These are phyloP conservation scores for Tachina fera DNA, from an alignment of 2,888 invertebrate species.

Conservation along the genomic window DNA sequence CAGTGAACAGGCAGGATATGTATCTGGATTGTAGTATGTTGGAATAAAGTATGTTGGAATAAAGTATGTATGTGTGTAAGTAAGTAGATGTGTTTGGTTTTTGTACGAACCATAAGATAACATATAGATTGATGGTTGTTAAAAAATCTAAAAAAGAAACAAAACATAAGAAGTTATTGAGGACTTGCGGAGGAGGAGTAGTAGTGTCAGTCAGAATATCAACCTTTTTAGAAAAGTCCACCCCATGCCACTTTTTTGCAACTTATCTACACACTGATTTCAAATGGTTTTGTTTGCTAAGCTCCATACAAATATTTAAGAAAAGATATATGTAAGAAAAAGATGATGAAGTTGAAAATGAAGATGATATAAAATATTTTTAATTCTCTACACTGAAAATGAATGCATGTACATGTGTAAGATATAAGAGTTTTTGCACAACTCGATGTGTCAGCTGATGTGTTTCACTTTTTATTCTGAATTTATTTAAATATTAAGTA, in stretches of 20 bases:
- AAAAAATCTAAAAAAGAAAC: constrained; percentile 40
- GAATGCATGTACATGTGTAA: constrained; percentile 75
- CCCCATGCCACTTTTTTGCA: constrained; percentile 64
- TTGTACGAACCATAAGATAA: constrained; percentile 49
- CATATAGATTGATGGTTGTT: constrained; percentile 63
- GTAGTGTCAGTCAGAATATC: constrained; percentile 48
- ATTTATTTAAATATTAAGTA: constrained; percentile 64
- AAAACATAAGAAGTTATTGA: constrained; percentile 44
- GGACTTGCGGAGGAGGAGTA: constrained; percentile 32
- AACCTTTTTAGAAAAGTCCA: constrained; percentile 60
- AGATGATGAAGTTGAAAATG: constrained; percentile 30
- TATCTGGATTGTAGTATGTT: constrained; percentile 17
- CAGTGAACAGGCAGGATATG: background rate
- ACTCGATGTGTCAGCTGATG: constrained; percentile 80
- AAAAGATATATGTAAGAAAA: background rate
- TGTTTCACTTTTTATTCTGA: constrained; percentile 76
- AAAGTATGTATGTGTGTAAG: constrained; percentile 17
- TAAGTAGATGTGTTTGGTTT: constrained; percentile 41
- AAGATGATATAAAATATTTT: constrained; percentile 64
- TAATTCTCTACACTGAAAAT: constrained; percentile 79
- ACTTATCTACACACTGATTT: constrained; percentile 74
- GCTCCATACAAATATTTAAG: constrained; percentile 72
- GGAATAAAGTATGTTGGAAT: too few species aligned
- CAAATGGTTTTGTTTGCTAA: constrained; percentile 77
- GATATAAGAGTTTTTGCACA: constrained; percentile 80